Base-by-base conservation (phyloP, 2,113 vertebrate genomes). In the Clarias gariepinus region DNA sequence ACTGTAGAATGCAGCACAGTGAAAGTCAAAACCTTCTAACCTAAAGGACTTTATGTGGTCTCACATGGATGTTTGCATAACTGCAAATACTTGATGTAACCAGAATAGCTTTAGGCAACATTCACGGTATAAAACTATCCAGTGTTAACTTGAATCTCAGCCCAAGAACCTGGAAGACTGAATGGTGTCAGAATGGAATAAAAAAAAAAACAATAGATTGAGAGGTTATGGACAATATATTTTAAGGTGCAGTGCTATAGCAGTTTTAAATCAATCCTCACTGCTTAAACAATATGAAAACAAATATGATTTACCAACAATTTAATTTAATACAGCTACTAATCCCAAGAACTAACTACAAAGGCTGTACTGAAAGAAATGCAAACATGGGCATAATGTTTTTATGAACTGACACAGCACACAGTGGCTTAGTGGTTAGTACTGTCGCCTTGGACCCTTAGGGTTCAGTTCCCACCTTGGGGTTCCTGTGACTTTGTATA, bases 71-170 rank as follows among this genome's bases (percentile, higher is more conserved):
- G 78, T 82, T 82, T 63, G 86, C 83, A 85, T 33, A 82, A 61
- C 57, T 63, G 85, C 52, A 81, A 64, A 81, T 89, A 74, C 71
- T 68, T 57, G 79, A 78, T 81, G 64, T 84, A 89, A 89, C 76
- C 57, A 77, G 69, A 63, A 87, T 52, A 85, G 85, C 83, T 82
- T 87, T 63, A 77, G 69, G 87, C 86, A 47, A 64, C 13, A 13
- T 87, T 82, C 85, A 77, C 71, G 71, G 36, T 78, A 69, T 87
- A 86, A 89, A 87, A 68, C 57, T 89, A 89, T 87, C 69, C 63
- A 16, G 83, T 78, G 83, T 78, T 81, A 87, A 78, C 30, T 82
- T 82, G 79, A 69, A 82, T 82, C 53, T 71, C 23, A 41, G 77
- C 82, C 78, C 60, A 58, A 84, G 63, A n/a, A 68, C 68, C 85